Evolutionary conservation across 2,888 invertebrate genomes (phyloP), one percentile per base, ranked within the genome.

Genomic region (Stegophylla sp.): DNA sequence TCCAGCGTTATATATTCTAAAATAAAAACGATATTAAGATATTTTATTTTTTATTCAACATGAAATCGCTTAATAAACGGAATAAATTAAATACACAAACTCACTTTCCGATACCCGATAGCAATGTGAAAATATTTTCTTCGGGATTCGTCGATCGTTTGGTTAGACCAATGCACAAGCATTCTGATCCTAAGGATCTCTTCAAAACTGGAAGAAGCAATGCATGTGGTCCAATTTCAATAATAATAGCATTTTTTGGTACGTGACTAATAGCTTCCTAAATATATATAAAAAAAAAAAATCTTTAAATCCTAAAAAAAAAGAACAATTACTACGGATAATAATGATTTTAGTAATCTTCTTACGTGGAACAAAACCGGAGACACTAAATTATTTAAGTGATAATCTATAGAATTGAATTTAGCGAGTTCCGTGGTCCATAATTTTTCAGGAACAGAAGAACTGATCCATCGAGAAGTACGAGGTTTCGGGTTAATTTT

Each of bases 181-280:
- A 88, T 9, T 89, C 85, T 84, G 89, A 88, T 9, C 91, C 90
- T 1, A 90, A 86, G 10, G 82, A 75, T 84, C 98, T 90, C 86
- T 94, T 94, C 43, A 99, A 89, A 86, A 98, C 93, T 34, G 97
- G 94, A 88, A 97, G 97, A 84, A 99, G 90, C 83, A 98, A 90
- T 85, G 94, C 93, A 87, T 97, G 97, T 20, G 98, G 98, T 15
- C 98, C 97, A 85, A 98, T 89, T 88, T 98, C 98, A 85, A 99
- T 90, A 83, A 93, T 90, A 83, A 98, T 89, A 7, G 97, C 96
- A 86, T 94, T 93, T 84, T 90, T 91, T 20, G 98, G 98, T 56
- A 98, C 89, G 86, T 92, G 91, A 64, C 87, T 86, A 71, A 91
- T 87, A 0, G 90, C 91, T 85, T 92, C 92, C 84, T 91, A 69